Base-by-base conservation (phyloP, 2,113 vertebrate genomes). In the Echinops telfairi region DNA sequence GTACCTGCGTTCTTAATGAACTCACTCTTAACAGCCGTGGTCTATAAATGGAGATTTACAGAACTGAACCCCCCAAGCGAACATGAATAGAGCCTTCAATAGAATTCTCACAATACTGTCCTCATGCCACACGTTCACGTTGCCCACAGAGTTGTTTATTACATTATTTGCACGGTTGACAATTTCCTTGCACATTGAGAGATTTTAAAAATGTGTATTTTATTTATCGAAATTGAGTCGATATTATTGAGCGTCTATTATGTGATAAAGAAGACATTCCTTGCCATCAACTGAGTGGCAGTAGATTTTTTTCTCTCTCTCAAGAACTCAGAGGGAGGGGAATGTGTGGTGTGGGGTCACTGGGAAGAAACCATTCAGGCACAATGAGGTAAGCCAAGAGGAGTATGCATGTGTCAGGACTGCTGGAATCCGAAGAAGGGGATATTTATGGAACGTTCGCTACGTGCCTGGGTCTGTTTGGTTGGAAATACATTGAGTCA, bases 141-240 rank as follows among this genome's bases (percentile, higher is more conserved):
- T 76, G 86, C 89, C 58, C 31, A n/a, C 68, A 17, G 6, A 71
- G 68, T 33, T 17, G 12, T 70, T 76, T 90, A 85, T 8, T 62
- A 88, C 58, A 85, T 76, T 62, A 27, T 53, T 91, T 60, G 64
- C 71, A 15, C 62, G 19, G 64, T 93, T 84, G 23, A 6, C 47
- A 38, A 86, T 94, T 91, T 92, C 25, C 31, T 66, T 29, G 43
- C 71, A 76, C 3, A 38, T 27, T 53, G 73, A 53, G 53, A 62
- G 23, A 88, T 93, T 68, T 68, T 31, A 81, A 20, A 12, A 84
- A 83, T 60, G 19, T 29, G n/a, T 60, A 94, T 91, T 89, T 19
- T 83, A 84, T 43, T 84, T 83, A 84, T 43, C 81, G 83, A 76
- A 83, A 83, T 84, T 71, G 33, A 71, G 20, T 15, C 38, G 31